These are phyloP conservation scores for Cynopterus sphinx DNA, from an alignment of 2,797 vertebrate species.

Conservation along the genomic window DNA sequence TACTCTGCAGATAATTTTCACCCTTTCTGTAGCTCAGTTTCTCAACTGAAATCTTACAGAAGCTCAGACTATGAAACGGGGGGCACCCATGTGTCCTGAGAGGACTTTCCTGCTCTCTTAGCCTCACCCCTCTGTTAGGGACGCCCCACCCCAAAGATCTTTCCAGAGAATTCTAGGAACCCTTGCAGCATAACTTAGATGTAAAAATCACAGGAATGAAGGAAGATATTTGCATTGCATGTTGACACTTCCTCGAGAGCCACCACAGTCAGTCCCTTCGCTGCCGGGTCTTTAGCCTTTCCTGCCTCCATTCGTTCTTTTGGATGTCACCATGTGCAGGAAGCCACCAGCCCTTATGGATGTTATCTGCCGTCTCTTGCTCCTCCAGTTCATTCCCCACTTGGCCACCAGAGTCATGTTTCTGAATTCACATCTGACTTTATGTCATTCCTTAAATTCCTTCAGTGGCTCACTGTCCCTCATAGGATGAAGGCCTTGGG, in stretches of 20 bases:
- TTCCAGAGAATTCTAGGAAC: background rate
- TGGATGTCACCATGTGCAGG: background rate
- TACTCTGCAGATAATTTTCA: background rate
- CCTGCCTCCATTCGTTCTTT: rapidly evolving
- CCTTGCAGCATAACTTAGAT: background rate
- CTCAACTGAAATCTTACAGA: background rate
- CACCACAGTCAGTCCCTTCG: rapidly evolving
- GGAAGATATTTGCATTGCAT: background rate
- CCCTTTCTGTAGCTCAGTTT: background rate
- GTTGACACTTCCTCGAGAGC: background rate
- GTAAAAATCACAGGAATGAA: background rate
- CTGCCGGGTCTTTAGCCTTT: background rate
- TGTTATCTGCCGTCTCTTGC: background rate
- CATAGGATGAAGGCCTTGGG: background rate
- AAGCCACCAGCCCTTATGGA: background rate
- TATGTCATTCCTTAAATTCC: background rate
- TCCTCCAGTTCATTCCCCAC: background rate
- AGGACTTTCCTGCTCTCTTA: background rate
- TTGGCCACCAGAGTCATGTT: background rate
- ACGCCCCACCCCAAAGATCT: background rate
- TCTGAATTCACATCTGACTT: background rate
- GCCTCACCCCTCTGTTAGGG: background rate
- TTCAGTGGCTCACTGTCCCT: background rate
- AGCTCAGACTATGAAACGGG: background rate
- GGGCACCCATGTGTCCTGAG: background rate